Evolutionary conservation across 1,140 invertebrate genomes (phyloP), one percentile per base, ranked within the genome.

Genomic region (Dysdera silvatica): DNA sequence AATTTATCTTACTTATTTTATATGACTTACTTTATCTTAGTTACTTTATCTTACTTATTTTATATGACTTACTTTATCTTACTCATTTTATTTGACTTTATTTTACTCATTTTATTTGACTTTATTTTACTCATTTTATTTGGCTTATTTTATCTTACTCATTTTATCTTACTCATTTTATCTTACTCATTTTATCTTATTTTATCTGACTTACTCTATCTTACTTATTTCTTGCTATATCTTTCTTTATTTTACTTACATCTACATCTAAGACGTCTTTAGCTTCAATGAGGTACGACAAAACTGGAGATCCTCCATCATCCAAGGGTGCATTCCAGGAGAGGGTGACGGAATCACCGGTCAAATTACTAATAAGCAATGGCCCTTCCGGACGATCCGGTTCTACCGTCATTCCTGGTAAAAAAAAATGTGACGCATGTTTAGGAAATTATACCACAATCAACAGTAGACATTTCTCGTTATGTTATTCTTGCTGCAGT

Each of bases 221-320:
- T 20, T 16, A 20, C 20, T 20, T 16, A 40, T 16, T 16, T 40
- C 16, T 40, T 20, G 37, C 37, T 40, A 20, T 40, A 40, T 40
- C 20, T 20, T 16, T 40, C 37, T 40, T 16, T 40, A 40, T 16
- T 16, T 20, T n/a, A 56, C 62, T 12, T 65, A 65, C 62, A 52
- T 65, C 62, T 28, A 54, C 29, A 12, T 60, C 37, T 12, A 55
- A 66, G 59, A 24, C 71, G 70, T 95, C 91, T 74, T 93, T 95
- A 79, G 94, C 95, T 78, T 99, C 95, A 73, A 99, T 89, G 52
- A 98, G 81, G 72, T 99, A 99, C 43, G 91, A 88, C 32, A 85
- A 88, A 71, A 99, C 97, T 32, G 95, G 90, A n/a, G 91, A 92
- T 40, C 96, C 95, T 26, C 94, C 94, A 68, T 85, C 89, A 12